A percentile compares a stretch with the other conserved stretches of the same genome.
Evolutionary conservation across 1,140 invertebrate species (phyloP).

Genomic region (Druon quercuslanigerum): DNA sequence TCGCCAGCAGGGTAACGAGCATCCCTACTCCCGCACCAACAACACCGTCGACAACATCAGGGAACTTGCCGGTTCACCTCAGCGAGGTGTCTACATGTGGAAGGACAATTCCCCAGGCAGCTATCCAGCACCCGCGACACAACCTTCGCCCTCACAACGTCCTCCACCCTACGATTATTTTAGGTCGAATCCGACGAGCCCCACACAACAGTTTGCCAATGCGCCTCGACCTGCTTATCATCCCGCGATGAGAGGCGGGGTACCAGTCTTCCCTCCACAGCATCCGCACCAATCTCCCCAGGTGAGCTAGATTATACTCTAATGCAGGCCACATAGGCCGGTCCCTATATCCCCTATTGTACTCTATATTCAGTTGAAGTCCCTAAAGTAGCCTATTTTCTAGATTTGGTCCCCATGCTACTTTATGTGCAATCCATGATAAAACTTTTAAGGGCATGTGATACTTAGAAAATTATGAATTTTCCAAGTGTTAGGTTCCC

Average conservation of each 20-base stretch:
- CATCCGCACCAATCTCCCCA: conserved; percentile 80
- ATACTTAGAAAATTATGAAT: too few relatives aligned
- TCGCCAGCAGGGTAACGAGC: conserved; percentile 80
- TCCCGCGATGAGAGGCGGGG: conserved; percentile 80
- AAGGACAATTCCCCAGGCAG: conserved; percentile 82
- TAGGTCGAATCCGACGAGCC: conserved; percentile 86
- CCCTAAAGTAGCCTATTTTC: too few relatives aligned
- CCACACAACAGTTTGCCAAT: conserved; percentile 79
- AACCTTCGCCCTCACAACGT: conserved; percentile 64
- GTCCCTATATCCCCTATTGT: too few relatives aligned
- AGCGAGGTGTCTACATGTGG: conserved; percentile 89
- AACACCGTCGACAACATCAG: conserved; percentile 80
- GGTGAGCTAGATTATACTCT: conserved; percentile 70
- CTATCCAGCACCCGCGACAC: conserved; percentile 64
- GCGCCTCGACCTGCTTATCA: conserved; percentile 75
- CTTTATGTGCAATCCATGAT: too few relatives aligned
- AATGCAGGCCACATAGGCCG: too few relatives aligned
- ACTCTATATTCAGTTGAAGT: too few relatives aligned
- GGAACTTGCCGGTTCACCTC: conserved; percentile 89
- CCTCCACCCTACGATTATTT: conserved; percentile 76
- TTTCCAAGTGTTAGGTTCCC: too few relatives aligned
- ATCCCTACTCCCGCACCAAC: conserved; percentile 74
- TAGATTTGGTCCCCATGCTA: too few relatives aligned
- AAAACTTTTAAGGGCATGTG: too few relatives aligned
- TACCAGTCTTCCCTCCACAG: conserved; percentile 80